A percentile compares a stretch with the other conserved stretches of the same genome.
phyloP scores from a whole-genome alignment of 1,140 invertebrate species.

The Apolygus lucorum region DNA sequence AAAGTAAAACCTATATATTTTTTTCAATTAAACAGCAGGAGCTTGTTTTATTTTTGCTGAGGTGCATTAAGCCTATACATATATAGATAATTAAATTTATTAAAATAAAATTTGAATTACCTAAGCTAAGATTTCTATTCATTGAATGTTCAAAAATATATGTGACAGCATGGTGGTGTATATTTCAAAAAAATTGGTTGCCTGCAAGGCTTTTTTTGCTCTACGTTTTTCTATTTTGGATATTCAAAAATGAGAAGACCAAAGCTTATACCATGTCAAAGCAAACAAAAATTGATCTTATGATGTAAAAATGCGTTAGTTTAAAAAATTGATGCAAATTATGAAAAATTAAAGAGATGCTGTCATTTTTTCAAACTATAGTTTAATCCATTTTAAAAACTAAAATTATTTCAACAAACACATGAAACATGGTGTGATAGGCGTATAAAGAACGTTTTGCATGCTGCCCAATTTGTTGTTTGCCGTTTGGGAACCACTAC shows the following conservation, averaged over 20 bases:
- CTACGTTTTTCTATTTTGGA: not conserved
- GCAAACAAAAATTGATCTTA: no score
- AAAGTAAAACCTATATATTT: not conserved
- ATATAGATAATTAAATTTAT: constrained; percentile 11
- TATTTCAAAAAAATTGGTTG: not conserved
- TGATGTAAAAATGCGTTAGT: not conserved
- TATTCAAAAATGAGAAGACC: no score
- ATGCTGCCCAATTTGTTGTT: no score
- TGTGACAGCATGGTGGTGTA: no score
- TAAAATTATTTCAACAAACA: no score
- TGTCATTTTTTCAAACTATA: no score
- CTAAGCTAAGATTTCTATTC: no score
- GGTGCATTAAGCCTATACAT: constrained; percentile 29
- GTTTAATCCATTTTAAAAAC: no score
- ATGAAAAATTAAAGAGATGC: not conserved
- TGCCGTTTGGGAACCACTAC: no score
- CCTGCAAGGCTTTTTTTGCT: constrained; percentile 1
- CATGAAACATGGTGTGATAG: no score
- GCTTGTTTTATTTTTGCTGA: constrained; percentile 23
- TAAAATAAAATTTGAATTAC: constrained; percentile 19
- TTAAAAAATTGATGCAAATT: not conserved
- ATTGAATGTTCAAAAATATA: not conserved
- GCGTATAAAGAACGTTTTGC: no score
- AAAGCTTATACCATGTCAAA: no score
- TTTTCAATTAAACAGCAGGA: constrained; percentile 12